A percentile compares a stretch with the other conserved stretches of the same genome.
These are phyloP conservation scores for Cryptus viduatorius DNA, from an alignment of 2,888 invertebrate species.

Conservation along the genomic window DNA sequence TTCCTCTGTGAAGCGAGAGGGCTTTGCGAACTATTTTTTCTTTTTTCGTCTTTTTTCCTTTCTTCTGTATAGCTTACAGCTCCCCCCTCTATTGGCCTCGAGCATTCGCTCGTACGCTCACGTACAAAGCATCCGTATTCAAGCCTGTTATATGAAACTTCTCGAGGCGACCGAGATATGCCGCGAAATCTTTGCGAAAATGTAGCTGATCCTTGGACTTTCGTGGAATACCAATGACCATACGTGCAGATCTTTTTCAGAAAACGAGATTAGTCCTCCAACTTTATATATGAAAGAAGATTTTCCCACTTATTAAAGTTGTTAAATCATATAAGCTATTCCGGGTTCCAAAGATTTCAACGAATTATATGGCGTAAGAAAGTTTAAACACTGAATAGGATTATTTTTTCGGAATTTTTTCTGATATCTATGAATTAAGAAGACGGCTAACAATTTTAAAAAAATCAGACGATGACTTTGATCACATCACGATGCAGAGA, in stretches of 20 bases:
- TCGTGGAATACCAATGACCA: slow-evolving; percentile 40
- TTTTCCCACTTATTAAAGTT: neutral
- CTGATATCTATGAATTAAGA: neutral
- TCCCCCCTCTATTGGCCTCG: slow-evolving; percentile 34
- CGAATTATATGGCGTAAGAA: neutral
- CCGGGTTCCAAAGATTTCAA: neutral
- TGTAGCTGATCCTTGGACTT: slow-evolving; percentile 41
- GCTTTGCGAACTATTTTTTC: slow-evolving; percentile 69
- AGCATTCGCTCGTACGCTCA: slow-evolving; percentile 44
- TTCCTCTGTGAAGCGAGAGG: slow-evolving; percentile 72
- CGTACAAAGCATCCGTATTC: slow-evolving; percentile 53
- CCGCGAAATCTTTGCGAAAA: slow-evolving; percentile 64
- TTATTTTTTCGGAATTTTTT: neutral
- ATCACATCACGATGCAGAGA: neutral
- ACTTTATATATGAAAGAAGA: neutral
- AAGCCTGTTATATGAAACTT: slow-evolving; percentile 54
- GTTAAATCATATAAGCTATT: neutral
- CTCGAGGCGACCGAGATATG: slow-evolving; percentile 10
- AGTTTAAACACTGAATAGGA: neutral
- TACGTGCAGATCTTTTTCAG: neutral
- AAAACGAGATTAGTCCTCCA: slow-evolving; percentile 28
- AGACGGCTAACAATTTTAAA: neutral
- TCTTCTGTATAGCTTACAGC: slow-evolving; percentile 51
- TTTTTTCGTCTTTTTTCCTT: slow-evolving; percentile 34
- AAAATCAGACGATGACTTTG: neutral